phyloP scores from a whole-genome alignment of 2,888 invertebrate species.

The Cenopis cana region DNA sequence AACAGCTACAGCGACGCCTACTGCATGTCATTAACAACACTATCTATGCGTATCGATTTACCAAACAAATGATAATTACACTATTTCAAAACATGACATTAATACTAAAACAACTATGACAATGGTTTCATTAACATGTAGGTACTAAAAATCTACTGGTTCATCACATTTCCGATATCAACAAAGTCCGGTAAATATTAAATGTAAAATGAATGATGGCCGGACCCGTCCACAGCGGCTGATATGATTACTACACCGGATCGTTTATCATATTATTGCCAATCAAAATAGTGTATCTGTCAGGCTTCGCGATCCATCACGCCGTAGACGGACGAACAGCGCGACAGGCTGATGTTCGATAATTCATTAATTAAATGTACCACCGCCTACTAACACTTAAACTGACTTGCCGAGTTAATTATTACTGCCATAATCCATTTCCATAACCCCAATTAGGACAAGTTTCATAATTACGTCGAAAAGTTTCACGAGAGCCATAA shows the following conservation, averaged over 20 bases:
- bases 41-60: conserved; percentile 51
- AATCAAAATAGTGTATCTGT: conserved; percentile 85
- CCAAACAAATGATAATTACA: conserved; percentile 62
- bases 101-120: conserved; percentile 52
- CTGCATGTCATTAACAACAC: conserved; percentile 53
- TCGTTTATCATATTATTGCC: conserved; percentile 84
- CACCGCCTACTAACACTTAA: conserved; percentile 62
- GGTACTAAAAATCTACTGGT: conserved; percentile 48
- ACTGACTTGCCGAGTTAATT: conserved; percentile 65
- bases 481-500: conserved; percentile 34
- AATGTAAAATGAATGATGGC: conserved; percentile 76
- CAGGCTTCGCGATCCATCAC: conserved; percentile 80
- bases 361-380: conserved; percentile 67
- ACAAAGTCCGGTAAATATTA: conserved; percentile 64
- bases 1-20: conserved; percentile 57
- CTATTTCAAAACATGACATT: conserved; percentile 59
- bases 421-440: conserved; percentile 64
- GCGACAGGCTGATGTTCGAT: conserved; percentile 55
- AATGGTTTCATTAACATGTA: conserved; percentile 39
- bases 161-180: conserved; percentile 56
- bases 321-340: conserved; percentile 65
- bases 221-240: conserved; percentile 70
- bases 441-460: conserved; percentile 62
- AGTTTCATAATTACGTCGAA: conserved; percentile 48
- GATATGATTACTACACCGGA: conserved; percentile 78